Base-by-base conservation (phyloP, 2,113 vertebrate genomes). In the Xiphias gladius region DNA sequence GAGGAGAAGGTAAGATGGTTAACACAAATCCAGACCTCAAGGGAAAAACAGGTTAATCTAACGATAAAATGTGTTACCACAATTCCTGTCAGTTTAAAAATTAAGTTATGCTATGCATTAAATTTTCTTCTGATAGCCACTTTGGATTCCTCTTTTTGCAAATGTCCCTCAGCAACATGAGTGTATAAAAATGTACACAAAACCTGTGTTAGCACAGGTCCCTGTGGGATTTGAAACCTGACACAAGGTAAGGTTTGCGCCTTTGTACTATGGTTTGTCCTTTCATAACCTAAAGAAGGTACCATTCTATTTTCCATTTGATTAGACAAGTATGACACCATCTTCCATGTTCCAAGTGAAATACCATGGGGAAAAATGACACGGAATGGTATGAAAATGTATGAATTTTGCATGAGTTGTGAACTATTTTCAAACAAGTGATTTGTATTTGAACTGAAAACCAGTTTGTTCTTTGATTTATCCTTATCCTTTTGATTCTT, bases 1-100 rank as follows among this genome's bases (percentile, higher is more conserved):
- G 58, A 67, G 50, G 4, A 65, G 63, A 83, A 64, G 22, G 9
- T 20, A 20, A 72, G 46, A 22, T 8, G 1, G 68, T 87, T 54
- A 84, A n/a, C n/a, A 73, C 70, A 69, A 41, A 64, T 13, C 11
- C n/a, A 43, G 9, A 48, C 1, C 22, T 68, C 46, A 24, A 52
- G 41, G 30, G 37, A 46, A 39, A 35, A 50, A 26, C 37, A 35
- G 22, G 20, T 20, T 32, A 5, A 41, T 12, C 12, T 20, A 22
- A 32, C 2, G 11, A 17, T 22, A 28, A 54, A 52, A 52, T 6
- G 37, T 0, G 16, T 48, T 4, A 14, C 4, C 1, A 37, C 30
- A 39, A 16, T 54, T 4, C 30, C n/a, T 20, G 2, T 41, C 11
- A 46, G 35, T 17, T 2, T 39, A 46, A 7, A 26, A 62, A 20